A percentile compares a stretch with the other conserved stretches of the same genome.
phyloP scores from a whole-genome alignment of 2,113 vertebrate species.

The Anas platyrhynchos region DNA sequence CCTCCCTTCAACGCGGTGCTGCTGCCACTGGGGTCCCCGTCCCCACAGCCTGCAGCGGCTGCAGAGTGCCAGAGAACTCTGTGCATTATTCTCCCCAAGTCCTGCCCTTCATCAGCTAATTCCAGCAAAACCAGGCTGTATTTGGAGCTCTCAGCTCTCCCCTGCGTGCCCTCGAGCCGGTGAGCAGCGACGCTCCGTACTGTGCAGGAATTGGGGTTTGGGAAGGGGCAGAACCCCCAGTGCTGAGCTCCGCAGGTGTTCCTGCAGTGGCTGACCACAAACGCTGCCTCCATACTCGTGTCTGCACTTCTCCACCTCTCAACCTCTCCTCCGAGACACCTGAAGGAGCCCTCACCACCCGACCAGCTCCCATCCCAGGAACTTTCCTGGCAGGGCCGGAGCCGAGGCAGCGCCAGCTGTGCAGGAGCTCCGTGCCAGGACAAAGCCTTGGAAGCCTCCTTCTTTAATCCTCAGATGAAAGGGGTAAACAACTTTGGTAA shows the following conservation, averaged over 20 bases:
- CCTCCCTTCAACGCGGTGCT: rapidly evolving
- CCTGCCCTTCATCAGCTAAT: not conserved
- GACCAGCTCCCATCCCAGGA: slow-evolving; percentile 8
- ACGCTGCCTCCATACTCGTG: rapidly evolving
- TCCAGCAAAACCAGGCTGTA: not conserved
- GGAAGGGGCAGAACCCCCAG: not conserved
- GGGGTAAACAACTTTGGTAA: slow-evolving; percentile 35
- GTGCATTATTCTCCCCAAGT: not conserved
- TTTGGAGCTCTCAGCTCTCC: not conserved
- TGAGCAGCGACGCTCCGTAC: not conserved
- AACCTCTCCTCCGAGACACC: slow-evolving; percentile 20
- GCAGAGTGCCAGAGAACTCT: not conserved
- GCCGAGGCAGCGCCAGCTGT: slow-evolving; percentile 41
- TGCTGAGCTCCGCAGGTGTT: not conserved
- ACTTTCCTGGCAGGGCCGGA: slow-evolving; percentile 18
- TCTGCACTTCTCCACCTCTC: not conserved
- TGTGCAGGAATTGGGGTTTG: not conserved
- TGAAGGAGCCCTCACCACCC: not conserved
- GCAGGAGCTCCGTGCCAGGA: slow-evolving; percentile 59
- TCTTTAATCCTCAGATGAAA: slow-evolving; percentile 59
- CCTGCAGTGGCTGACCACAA: not conserved
- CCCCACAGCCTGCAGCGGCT: rapidly evolving
- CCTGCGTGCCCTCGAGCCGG: not conserved
- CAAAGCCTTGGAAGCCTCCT: slow-evolving; percentile 67
- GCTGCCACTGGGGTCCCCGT: rapidly evolving